Base-by-base conservation (phyloP, 1,140 invertebrate genomes). In the Solen grandis region DNA sequence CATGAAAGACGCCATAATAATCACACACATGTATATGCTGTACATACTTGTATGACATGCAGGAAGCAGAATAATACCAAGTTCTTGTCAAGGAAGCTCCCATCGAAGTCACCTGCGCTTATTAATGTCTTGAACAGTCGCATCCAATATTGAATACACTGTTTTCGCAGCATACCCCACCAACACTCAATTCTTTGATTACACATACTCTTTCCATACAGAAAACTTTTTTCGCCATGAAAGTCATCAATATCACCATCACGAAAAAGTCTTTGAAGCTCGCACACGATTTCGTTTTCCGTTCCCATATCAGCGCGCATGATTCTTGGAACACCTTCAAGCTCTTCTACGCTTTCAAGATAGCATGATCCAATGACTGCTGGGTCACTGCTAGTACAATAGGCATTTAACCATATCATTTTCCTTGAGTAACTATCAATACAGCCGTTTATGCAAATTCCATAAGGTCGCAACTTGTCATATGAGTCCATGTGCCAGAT, bases 391-490 rank as follows among this genome's bases (percentile, higher is more conserved):
- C 38, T 85, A 86, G 87, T 83, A 35, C 68, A 57, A 50, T 76
- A 62, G 31, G 81, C 83, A 46, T 86, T 69, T 27, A 89, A 41
- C 89, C 87, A 90, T 41, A 90, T 74, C 5, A 90, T 57, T 27
- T 85, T 80, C 36, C 85, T 63, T 19, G 85, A 89, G 72, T 76
- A 89, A 0, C 87, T 87, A 80, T 89, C 87, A 16, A 89, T 84
- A 50, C 84, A 85, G 14, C 85, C 87, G 74, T 86, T 77, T 22
- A 90, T 86, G 38, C 77, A 74, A 82, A 90, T 84, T 35, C 88
- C 88, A 80, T 76, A 90, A 38, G 84, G 86, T 36, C 85, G 87
- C 16, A 89, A 77, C 75, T 89, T 90, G 65, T 89, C 89, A 80
- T 87, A 89, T 0, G 85, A 85, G n/a, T n/a, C n/a, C n/a, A n/a